Conservation (phyloP, 2,797 vertebrate genomes). For the Nothura maculosa region DNA sequence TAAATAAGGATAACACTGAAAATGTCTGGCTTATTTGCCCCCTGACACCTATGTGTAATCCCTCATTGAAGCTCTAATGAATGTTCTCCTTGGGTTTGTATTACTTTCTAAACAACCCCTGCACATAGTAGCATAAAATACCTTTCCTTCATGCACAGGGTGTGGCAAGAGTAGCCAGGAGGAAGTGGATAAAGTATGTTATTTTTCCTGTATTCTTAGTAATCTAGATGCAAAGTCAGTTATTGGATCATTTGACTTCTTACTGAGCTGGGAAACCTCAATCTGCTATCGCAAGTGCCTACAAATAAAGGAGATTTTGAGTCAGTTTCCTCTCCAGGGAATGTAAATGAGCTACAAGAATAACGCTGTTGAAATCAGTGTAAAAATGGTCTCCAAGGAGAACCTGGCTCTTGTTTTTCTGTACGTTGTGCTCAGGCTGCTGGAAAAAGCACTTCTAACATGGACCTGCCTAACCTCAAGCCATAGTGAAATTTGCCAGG, state of each 20-base stretch:
- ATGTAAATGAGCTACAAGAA: constrained; percentile 39
- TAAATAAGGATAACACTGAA: constrained; percentile 16
- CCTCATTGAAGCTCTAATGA: constrained; percentile 23
- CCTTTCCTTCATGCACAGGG: background rate
- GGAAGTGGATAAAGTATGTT: constrained; percentile 9
- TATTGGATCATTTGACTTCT: constrained; percentile 47
- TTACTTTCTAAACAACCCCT: background rate
- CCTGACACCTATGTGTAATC: constrained; percentile 32
- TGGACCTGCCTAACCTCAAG: constrained; percentile 3
- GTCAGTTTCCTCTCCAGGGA: constrained; percentile 36
- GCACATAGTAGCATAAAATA: fast-evolving
- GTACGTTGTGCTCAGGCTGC: background rate
- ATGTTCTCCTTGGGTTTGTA: background rate
- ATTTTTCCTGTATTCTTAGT: constrained; percentile 27
- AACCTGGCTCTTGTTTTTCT: background rate
- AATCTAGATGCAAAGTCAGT: constrained; percentile 12
- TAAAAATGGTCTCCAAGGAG: constrained; percentile 20
- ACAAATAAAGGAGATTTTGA: constrained; percentile 38
- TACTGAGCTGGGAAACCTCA: constrained; percentile 54
- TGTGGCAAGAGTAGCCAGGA: background rate
- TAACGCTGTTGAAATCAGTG: background rate
- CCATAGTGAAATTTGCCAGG: constrained; percentile 13
- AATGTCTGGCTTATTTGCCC: constrained; percentile 35
- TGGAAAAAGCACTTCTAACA: background rate
- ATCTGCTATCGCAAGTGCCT: constrained; percentile 47